Base-by-base conservation (phyloP, 92 coral and sea anemone genomes). In the Galaxea fascicularis region DNA sequence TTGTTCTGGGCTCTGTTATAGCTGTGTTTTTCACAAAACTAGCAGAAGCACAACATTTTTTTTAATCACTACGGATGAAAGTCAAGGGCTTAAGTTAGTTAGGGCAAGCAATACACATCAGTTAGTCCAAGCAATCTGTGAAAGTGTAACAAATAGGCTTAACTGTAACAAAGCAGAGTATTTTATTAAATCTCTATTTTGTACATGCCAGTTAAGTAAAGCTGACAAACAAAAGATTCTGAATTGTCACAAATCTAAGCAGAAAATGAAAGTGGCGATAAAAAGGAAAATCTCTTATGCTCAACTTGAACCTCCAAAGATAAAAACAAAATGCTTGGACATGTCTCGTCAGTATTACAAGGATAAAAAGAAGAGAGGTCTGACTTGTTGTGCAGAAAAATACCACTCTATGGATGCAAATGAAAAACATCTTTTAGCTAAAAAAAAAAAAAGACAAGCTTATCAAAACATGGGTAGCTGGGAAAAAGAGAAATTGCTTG, bases 221-320 rank as follows among this genome's bases (percentile, higher is more conserved):
- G 74, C 87, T 63, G 87, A 52, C 35, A 82, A 57, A 82, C 87
- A 71, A 71, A 82, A 82, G 67, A 41, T n/a, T n/a, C n/a, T n/a
- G n/a, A n/a, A n/a, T n/a, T n/a, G n/a, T n/a, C n/a, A n/a, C n/a
- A n/a, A n/a, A 71, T 66, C 53, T 69, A 63, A 46, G 64, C 39
- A 82, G 64, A 82, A 68, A 31, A 54, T 53, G 70, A 46, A 71
- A 15, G 27, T 44, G 56, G 58, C 26, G 20, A 26, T 71, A 21
- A 71, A 71, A 71, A 71, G 76, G 76, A 71, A 71, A 47, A 39
- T 41, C 26, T 71, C 54, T 71, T 71, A 6, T 71, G 76, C 76
- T 71, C 57, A 71, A 71, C 76, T 41, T 71, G 76, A 71, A 71
- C 59, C 76, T 71, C 58, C 76, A 71, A 71, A 71, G 58, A 71